Evolutionary conservation across 2,113 vertebrate species (phyloP).

Genomic region (Promerops cafer): DNA sequence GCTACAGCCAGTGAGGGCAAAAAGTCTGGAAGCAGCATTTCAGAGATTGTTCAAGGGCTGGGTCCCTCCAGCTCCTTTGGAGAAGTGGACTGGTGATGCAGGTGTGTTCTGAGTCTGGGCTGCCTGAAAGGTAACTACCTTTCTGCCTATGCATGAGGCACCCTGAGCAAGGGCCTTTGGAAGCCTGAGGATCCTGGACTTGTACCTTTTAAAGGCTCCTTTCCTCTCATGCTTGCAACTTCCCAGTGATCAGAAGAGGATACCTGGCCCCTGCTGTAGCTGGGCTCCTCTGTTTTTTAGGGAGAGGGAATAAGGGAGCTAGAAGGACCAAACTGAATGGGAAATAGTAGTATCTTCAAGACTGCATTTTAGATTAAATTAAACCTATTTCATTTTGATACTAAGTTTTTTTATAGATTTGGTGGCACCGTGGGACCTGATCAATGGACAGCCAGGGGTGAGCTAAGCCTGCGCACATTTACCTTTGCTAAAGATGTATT

Average conservation of each 20-base stretch:
- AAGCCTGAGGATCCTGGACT: background rate
- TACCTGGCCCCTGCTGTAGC: background rate
- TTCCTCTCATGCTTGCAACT: background rate
- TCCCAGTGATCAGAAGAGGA: background rate
- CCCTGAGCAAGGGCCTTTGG: background rate
- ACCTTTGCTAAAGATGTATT: background rate
- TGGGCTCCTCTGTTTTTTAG: background rate
- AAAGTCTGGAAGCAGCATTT: background rate
- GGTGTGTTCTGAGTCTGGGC: background rate
- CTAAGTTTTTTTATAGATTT: background rate
- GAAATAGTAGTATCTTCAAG: background rate
- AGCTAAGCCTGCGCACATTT: background rate
- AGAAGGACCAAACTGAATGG: background rate
- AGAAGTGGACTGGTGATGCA: background rate
- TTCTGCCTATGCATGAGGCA: background rate
- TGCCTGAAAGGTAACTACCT: background rate
- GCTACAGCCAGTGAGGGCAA: background rate
- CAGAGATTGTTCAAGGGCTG: background rate
- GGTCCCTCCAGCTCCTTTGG: background rate
- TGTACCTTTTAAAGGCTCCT: background rate
- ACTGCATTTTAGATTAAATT: background rate
- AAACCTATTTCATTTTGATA: background rate
- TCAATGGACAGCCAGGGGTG: background rate
- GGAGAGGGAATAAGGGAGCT: background rate
- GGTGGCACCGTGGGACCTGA: background rate